Percentiles rank a stretch among this genome's conserved stretches.
Conservation (phyloP, 1,140 invertebrate species). For the Rhagoletis pomonella region DNA sequence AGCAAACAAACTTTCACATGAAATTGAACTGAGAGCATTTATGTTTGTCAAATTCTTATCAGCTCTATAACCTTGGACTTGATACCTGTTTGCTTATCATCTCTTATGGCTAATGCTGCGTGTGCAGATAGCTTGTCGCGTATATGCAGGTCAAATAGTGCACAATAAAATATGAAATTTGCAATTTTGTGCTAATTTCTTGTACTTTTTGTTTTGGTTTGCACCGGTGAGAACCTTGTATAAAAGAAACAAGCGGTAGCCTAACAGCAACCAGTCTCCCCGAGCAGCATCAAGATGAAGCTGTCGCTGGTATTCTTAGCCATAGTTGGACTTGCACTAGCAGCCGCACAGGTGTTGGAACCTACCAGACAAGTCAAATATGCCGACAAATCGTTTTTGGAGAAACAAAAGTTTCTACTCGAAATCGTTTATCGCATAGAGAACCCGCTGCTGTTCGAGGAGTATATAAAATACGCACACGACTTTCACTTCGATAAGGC, state of each 20-base stretch:
- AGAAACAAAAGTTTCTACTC: conserved; percentile 79
- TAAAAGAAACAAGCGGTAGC: background rate
- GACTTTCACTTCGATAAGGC: conserved; percentile 62
- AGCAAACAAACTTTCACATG: too few relatives aligned
- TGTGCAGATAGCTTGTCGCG: too few relatives aligned
- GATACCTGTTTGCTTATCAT: too few relatives aligned
- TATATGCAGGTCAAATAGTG: too few relatives aligned
- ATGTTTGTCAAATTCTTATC: too few relatives aligned
- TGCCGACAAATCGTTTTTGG: conserved; percentile 69
- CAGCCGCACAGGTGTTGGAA: background rate
- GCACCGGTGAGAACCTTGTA: conserved; percentile 59
- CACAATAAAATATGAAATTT: too few relatives aligned
- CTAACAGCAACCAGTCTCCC: conserved; percentile 65
- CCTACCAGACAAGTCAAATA: conserved; percentile 59
- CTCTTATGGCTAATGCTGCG: too few relatives aligned
- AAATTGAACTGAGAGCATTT: too few relatives aligned
- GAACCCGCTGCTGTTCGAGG: conserved; percentile 67
- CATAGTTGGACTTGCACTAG: conserved; percentile 62
- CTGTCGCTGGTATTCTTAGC: conserved; percentile 64
- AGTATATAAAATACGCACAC: conserved; percentile 65
- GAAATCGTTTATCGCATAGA: conserved; percentile 79
- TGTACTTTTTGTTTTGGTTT: too few relatives aligned
- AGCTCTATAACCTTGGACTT: too few relatives aligned
- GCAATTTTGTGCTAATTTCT: too few relatives aligned
- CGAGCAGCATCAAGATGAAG: conserved; percentile 62